Percentiles rank a stretch among this genome's conserved stretches.
Evolutionary conservation across 2,797 vertebrate species (phyloP).

Genomic region (Gallinago stenura): DNA sequence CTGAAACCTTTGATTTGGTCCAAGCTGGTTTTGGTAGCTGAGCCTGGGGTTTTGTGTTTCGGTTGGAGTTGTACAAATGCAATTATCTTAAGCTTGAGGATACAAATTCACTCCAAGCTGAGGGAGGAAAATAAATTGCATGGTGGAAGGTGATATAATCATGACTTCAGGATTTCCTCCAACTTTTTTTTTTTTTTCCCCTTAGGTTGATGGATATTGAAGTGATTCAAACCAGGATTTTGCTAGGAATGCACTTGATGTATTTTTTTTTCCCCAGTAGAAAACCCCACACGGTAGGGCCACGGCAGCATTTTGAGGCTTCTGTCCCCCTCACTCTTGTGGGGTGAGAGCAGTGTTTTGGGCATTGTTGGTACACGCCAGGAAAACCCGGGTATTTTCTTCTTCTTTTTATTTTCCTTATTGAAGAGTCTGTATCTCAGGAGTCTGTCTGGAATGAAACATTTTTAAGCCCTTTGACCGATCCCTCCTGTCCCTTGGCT

Average conservation of each 20-base stretch:
- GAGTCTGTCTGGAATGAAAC: not conserved
- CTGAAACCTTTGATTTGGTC: not conserved
- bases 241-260: not conserved
- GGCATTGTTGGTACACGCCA: fast-evolving
- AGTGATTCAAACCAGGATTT: not conserved
- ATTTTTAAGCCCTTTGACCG: not conserved
- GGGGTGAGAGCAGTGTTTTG: not conserved
- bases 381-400: not conserved
- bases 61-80: not conserved
- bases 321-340: fast-evolving
- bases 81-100: not conserved
- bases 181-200: not conserved
- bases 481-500: not conserved
- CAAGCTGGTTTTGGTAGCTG: not conserved
- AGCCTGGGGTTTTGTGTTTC: conserved; percentile 16
- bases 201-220: not conserved
- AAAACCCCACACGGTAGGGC: not conserved
- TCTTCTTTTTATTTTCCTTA: not conserved
- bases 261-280: no score
- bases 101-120: not conserved
- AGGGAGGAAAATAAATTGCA: not conserved
- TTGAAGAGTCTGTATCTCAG: not conserved
- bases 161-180: not conserved
- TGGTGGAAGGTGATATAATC: not conserved
- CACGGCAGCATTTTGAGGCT: not conserved